phyloP scores from a whole-genome alignment of 2,113 vertebrate genomes.

The Engystomops pustulosus region DNA sequence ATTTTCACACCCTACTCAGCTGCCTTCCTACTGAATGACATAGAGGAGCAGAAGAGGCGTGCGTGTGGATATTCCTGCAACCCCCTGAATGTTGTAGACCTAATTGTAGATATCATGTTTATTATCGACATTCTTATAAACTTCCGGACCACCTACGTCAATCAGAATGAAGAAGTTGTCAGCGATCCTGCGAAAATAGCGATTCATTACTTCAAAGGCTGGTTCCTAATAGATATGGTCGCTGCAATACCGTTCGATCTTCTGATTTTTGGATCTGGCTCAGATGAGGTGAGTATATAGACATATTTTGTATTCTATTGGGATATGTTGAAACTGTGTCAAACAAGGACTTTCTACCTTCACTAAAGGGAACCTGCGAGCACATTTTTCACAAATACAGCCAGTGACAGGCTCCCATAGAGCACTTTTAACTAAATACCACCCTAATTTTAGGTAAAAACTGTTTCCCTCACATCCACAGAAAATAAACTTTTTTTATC shows the following conservation, averaged over 20 bases:
- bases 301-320: too few relatives aligned
- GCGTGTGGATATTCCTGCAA: constrained; percentile 97
- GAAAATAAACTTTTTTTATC: too few relatives aligned
- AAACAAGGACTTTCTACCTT: too few relatives aligned
- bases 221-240: constrained; percentile 99
- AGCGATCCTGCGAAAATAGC: constrained; percentile 97
- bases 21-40: constrained; percentile 95
- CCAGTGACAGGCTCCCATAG: too few relatives aligned
- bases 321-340: too few relatives aligned
- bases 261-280: constrained; percentile 98
- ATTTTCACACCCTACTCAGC: constrained; percentile 98
- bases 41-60: constrained; percentile 90
- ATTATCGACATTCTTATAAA: constrained; percentile 99
- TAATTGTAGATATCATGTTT: constrained; percentile 99
- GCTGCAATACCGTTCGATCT: constrained; percentile 99
- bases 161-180: constrained; percentile 97
- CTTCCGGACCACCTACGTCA: constrained; percentile 98
- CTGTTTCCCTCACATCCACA: too few relatives aligned
- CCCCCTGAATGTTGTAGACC: constrained; percentile 94
- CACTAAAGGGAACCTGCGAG: too few relatives aligned
- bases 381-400: too few relatives aligned
- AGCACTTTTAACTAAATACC: too few relatives aligned
- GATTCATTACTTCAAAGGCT: constrained; percentile 99
- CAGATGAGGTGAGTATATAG: constrained; percentile 97
- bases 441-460: too few relatives aligned